These are phyloP conservation scores for Drosophila ezoana DNA, from an alignment of 2,888 invertebrate genomes.

Conservation along the genomic window DNA sequence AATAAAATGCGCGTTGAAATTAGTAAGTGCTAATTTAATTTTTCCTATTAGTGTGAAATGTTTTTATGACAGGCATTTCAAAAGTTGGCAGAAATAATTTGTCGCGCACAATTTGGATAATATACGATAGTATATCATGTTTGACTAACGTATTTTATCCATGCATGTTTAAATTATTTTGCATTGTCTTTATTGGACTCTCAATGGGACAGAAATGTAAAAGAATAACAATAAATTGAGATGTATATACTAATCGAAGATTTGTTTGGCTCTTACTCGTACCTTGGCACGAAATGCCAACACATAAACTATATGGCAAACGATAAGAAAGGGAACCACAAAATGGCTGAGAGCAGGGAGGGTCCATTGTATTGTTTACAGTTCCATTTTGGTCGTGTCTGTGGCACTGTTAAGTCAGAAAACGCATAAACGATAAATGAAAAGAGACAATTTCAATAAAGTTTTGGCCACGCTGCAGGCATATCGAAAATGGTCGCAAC, in stretches of 20 bases:
- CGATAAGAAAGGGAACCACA: slow-evolving; percentile 43
- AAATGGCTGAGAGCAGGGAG: background rate
- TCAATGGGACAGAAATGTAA: slow-evolving; percentile 43
- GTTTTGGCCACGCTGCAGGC: slow-evolving; percentile 58
- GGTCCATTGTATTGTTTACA: slow-evolving; percentile 5
- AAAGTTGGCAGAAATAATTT: too few relatives aligned
- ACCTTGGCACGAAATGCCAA: slow-evolving; percentile 28
- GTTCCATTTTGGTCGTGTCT: slow-evolving; percentile 20
- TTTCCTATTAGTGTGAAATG: too few relatives aligned
- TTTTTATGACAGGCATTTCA: too few relatives aligned
- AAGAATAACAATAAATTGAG: slow-evolving; percentile 59
- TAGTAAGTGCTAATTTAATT: too few relatives aligned
- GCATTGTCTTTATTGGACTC: slow-evolving; percentile 37
- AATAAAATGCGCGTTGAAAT: too few relatives aligned
- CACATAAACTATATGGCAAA: slow-evolving; percentile 34
- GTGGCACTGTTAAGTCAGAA: slow-evolving; percentile 44
- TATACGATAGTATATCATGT: background rate
- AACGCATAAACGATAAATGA: slow-evolving; percentile 72
- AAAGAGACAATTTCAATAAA: slow-evolving; percentile 77
- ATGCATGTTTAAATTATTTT: background rate
- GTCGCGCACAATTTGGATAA: background rate
- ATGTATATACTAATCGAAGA: slow-evolving; percentile 50
- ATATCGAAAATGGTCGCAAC: slow-evolving; percentile 45
- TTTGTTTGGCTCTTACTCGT: slow-evolving; percentile 25
- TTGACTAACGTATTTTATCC: background rate